Evolutionary conservation across 2,113 vertebrate species (phyloP).

Genomic region (Hucho hucho): DNA sequence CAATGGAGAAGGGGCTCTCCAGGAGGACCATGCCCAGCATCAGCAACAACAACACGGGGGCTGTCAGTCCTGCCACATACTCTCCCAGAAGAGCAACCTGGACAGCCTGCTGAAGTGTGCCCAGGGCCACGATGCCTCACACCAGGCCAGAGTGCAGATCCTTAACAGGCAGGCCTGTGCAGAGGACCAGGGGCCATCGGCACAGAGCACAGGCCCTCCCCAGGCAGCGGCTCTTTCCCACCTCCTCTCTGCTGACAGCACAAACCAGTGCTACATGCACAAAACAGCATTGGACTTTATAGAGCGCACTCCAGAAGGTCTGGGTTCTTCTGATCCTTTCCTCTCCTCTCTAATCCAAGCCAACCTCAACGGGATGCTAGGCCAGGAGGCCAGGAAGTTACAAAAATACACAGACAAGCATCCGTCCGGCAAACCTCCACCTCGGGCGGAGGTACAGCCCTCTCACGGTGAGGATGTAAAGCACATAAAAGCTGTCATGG

Average conservation of each 20-base stretch:
- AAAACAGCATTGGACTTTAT: constrained; percentile 29
- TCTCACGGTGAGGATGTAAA: constrained; percentile 8
- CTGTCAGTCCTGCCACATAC: constrained; percentile 68
- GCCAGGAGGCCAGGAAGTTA: constrained; percentile 5
- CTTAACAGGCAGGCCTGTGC: constrained; percentile 4
- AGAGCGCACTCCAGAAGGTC: constrained; percentile 56
- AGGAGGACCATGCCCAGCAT: constrained; percentile 29
- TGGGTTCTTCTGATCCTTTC: constrained; percentile 57
- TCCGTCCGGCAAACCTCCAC: constrained; percentile 10
- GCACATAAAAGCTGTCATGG: constrained; percentile 8
- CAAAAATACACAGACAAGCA: constrained; percentile 7
- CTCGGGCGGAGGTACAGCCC: constrained; percentile 7
- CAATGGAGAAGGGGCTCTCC: constrained; percentile 61
- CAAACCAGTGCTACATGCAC: background rate
- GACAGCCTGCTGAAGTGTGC: constrained; percentile 65
- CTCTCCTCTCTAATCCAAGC: constrained; percentile 52
- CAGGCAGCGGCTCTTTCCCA: constrained; percentile 3
- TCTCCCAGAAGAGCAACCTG: constrained; percentile 60
- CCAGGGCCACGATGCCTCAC: constrained; percentile 41
- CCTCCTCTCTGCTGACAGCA: constrained; percentile 8
- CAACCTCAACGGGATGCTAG: constrained; percentile 39
- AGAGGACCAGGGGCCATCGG: constrained; percentile 17
- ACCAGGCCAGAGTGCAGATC: constrained; percentile 43
- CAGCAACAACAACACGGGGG: constrained; percentile 24
- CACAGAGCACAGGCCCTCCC: constrained; percentile 1